These are phyloP conservation scores for Nesoenas mayeri DNA, from an alignment of 2,113 vertebrate genomes.

Conservation along the genomic window DNA sequence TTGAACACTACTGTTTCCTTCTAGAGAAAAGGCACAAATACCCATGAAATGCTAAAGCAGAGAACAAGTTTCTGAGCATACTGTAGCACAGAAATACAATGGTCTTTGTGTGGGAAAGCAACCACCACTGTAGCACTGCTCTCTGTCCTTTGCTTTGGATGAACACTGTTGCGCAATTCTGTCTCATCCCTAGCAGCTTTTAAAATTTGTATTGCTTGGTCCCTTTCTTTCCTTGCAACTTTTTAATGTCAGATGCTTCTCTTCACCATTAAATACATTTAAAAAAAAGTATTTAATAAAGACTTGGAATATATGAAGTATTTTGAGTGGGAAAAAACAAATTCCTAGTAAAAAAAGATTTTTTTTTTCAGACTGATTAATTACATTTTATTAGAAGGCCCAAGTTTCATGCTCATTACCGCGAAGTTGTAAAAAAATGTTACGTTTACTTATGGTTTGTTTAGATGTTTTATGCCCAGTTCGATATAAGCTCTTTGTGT, in stretches of 20 bases:
- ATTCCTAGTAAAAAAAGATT: neutral
- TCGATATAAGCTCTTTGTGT: neutral
- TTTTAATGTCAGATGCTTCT: neutral
- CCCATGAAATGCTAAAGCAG: neutral
- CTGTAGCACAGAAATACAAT: neutral
- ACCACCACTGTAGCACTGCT: neutral
- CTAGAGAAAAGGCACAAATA: neutral
- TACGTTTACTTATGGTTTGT: neutral
- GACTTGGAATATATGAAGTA: neutral
- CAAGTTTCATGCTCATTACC: neutral
- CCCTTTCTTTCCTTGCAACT: neutral
- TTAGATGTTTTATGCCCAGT: neutral
- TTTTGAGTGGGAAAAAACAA: neutral
- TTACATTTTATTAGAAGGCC: neutral
- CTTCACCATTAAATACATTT: neutral
- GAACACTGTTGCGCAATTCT: neutral
- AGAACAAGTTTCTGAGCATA: neutral
- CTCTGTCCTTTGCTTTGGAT: neutral
- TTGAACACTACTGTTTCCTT: neutral
- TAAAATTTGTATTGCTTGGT: neutral
- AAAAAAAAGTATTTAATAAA: neutral
- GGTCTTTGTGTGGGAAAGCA: neutral
- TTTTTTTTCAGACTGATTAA: neutral
- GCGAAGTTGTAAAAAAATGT: neutral
- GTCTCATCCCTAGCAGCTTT: neutral